phyloP scores from a whole-genome alignment of 2,797 vertebrate genomes.

The Oreortyx pictus region DNA sequence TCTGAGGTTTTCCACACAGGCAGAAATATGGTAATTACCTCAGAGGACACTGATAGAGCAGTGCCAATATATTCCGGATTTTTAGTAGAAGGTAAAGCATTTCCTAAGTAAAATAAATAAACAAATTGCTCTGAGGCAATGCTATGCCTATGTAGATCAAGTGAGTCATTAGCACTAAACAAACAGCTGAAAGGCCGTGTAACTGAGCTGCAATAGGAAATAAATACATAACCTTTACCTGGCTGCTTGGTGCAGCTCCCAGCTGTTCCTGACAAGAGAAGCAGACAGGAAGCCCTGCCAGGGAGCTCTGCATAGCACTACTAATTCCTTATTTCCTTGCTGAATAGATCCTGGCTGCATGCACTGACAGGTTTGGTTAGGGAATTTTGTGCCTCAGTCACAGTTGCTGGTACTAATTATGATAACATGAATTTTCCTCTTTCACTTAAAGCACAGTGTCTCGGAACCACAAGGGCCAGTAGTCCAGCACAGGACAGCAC shows the following conservation, averaged over 20 bases:
- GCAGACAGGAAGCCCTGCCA: neutral
- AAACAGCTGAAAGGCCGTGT: neutral
- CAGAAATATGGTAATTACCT: neutral
- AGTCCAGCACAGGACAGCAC: neutral
- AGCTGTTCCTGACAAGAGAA: neutral
- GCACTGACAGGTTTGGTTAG: accelerated
- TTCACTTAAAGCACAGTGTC: neutral
- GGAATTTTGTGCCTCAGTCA: neutral
- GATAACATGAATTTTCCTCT: neutral
- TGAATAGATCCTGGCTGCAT: neutral
- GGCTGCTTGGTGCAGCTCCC: neutral
- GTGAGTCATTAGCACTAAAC: neutral
- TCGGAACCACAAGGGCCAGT: neutral
- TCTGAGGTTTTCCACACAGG: neutral
- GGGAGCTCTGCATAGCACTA: neutral
- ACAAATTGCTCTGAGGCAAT: neutral
- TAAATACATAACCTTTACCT: neutral
- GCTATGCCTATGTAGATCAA: neutral
- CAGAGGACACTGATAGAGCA: neutral
- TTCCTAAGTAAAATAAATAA: neutral
- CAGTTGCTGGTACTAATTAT: neutral
- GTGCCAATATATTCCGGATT: neutral
- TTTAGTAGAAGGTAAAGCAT: neutral
- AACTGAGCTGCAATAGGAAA: neutral
- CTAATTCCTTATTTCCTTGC: neutral